Evolutionary conservation across 2,113 vertebrate species (phyloP).

Genomic region (Sprattus sprattus): DNA sequence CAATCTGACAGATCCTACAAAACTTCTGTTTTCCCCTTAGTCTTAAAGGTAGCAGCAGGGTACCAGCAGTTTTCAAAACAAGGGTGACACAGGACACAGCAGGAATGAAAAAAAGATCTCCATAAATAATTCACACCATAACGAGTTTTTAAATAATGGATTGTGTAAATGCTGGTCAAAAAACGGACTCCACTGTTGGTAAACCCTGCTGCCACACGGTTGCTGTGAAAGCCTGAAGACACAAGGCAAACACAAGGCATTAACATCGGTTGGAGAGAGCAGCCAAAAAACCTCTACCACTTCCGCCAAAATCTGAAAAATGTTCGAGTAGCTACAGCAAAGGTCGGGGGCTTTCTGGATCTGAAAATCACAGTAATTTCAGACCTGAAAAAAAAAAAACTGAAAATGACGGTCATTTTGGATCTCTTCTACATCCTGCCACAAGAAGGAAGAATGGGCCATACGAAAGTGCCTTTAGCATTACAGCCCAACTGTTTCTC

Average conservation of each 20-base stretch:
- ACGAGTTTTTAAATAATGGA: conserved; percentile 11
- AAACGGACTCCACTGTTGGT: conserved; percentile 9
- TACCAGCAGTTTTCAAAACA: neutral
- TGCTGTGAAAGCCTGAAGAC: too few species aligned
- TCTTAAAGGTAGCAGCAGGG: neutral
- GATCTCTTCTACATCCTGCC: neutral
- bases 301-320: neutral
- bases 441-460: neutral
- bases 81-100: neutral
- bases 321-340: neutral
- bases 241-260: neutral
- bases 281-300: neutral
- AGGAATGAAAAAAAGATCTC: neutral
- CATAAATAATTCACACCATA: conserved; percentile 19
- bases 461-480: neutral
- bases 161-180: neutral
- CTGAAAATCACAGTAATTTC: too few species aligned
- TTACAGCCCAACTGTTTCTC: neutral
- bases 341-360: neutral
- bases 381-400: neutral
- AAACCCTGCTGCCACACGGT: neutral
- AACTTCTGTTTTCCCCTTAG: neutral
- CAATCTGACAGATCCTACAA: neutral
- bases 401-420: neutral
- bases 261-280: neutral